Conservation (phyloP, 1,140 invertebrate species). For the Piezodorus guildinii region DNA sequence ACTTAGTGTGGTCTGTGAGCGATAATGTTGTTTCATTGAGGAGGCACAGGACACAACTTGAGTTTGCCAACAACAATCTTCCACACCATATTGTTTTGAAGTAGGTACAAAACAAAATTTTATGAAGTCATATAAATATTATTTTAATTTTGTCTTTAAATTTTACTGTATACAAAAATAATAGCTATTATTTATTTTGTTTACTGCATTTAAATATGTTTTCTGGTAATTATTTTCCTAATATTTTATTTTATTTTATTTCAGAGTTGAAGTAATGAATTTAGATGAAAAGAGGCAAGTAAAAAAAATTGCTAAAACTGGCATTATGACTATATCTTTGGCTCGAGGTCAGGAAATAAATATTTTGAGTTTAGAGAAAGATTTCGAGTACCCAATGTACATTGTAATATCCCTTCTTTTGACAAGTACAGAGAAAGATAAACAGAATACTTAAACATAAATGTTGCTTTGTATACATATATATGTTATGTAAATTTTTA, state of each 20-base stretch:
- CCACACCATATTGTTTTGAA: constrained; percentile 4
- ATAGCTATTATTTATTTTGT: no score
- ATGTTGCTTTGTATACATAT: no score
- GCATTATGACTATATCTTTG: constrained; percentile 17
- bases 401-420: constrained; percentile 20
- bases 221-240: neutral
- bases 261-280: constrained; percentile 23
- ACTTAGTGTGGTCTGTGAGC: constrained; percentile 25
- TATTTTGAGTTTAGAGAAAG: constrained; percentile 20
- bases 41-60: constrained; percentile 15
- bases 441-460: no score
- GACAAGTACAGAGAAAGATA: neutral
- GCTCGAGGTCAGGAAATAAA: constrained; percentile 21
- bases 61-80: neutral
- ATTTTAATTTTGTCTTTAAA: no score
- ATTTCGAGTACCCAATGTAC: constrained; percentile 23
- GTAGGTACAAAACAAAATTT: constrained; percentile 10
- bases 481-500: no score
- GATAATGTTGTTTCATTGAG: constrained; percentile 19
- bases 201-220: no score
- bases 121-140: no score
- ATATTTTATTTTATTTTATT: constrained; percentile 16
- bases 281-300: constrained; percentile 24
- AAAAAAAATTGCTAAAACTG: constrained; percentile 10
- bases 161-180: no score